These are phyloP conservation scores for Phania funesta DNA, from an alignment of 2,888 invertebrate genomes.

Conservation along the genomic window DNA sequence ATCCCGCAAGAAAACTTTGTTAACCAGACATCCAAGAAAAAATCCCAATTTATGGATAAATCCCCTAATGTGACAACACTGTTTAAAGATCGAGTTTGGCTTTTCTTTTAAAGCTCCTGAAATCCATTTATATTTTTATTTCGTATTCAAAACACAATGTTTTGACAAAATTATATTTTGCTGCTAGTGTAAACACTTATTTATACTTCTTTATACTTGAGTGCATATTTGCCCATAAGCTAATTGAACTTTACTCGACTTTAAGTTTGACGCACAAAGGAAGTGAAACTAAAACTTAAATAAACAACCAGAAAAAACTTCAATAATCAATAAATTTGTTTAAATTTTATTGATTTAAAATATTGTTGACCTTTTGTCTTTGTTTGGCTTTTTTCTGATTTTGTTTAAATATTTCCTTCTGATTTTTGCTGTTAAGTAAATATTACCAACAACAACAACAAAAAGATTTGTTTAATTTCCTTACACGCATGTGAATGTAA, in stretches of 20 bases:
- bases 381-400: conserved; percentile 5
- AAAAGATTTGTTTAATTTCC: conserved; percentile 28
- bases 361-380: conserved; percentile 29
- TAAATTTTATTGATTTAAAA: conserved; percentile 26
- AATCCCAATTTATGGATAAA: no score
- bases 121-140: no score
- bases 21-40: no score
- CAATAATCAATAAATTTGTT: not conserved
- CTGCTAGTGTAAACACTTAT: conserved; percentile 14
- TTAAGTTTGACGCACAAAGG: not conserved
- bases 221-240: conserved; percentile 1
- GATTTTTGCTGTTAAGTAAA: conserved; percentile 28
- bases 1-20: no score
- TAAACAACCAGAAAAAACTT: no score
- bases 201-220: not conserved
- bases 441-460: no score
- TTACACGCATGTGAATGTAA: conserved; percentile 10
- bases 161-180: not conserved
- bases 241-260: conserved; percentile 9
- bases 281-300: not conserved
- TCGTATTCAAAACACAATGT: no score
- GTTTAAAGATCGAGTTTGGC: no score
- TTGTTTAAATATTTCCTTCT: not conserved
- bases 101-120: not conserved
- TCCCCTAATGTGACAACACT: no score